Conservation (phyloP, 92 coral and sea anemone genomes). For the Desmophyllum pertusum region DNA sequence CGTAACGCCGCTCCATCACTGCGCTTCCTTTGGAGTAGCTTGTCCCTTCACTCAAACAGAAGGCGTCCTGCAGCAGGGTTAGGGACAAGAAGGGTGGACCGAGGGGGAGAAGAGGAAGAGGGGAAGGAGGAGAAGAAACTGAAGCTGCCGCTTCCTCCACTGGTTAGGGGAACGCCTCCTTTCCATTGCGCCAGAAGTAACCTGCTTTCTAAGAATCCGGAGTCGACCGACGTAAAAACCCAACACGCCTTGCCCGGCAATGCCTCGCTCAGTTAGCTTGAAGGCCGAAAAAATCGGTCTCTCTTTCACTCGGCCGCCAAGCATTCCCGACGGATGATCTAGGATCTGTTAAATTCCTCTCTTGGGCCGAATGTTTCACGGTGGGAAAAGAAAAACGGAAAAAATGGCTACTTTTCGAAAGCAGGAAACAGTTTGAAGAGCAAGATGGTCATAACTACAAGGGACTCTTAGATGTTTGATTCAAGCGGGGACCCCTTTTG, state of each 20-base stretch:
- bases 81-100: slow-evolving; percentile 44
- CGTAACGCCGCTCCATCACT: slow-evolving; percentile 71
- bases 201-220: slow-evolving; percentile 20
- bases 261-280: slow-evolving; percentile 46
- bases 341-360: slow-evolving; percentile 34
- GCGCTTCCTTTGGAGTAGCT: slow-evolving; percentile 76
- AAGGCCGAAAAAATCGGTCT: slow-evolving; percentile 74
- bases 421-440: slow-evolving; percentile 66
- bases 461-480: slow-evolving; percentile 31
- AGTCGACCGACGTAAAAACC: slow-evolving; percentile 37
- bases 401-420: slow-evolving; percentile 71
- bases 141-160: slow-evolving; percentile 71
- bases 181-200: slow-evolving; percentile 49
- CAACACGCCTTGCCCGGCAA: slow-evolving; percentile 18
- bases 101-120: slow-evolving; percentile 51
- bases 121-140: slow-evolving; percentile 42
- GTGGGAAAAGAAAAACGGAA: slow-evolving; percentile 68
- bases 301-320: slow-evolving; percentile 68
- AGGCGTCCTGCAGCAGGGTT: slow-evolving; percentile 54
- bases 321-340: slow-evolving; percentile 56
- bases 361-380: slow-evolving; percentile 4
- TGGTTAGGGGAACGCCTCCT: slow-evolving; percentile 51
- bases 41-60: slow-evolving; percentile 65
- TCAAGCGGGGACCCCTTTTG: slow-evolving; percentile 65
- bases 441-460: slow-evolving; percentile 46